Evolutionary conservation across 1,140 invertebrate genomes (phyloP).

Genomic region (Hermetia illucens): DNA sequence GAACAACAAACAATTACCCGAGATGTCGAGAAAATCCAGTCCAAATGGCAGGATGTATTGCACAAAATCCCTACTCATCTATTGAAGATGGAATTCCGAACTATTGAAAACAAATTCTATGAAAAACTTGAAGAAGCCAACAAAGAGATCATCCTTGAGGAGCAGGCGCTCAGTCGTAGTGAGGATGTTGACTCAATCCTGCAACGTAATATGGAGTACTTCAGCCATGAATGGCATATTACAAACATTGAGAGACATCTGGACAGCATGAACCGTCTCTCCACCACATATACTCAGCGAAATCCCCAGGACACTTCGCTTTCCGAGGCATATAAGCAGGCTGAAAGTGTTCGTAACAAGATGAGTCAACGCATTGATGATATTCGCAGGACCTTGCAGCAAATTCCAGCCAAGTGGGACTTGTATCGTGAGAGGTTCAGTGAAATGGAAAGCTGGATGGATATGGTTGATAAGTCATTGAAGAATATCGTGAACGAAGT

Average conservation of each 20-base stretch:
- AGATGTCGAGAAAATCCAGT: constrained; percentile 53
- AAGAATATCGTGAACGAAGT: constrained; percentile 72
- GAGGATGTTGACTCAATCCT: constrained; percentile 67
- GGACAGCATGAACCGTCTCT: constrained; percentile 57
- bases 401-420: constrained; percentile 82
- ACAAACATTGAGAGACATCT: constrained; percentile 58
- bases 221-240: constrained; percentile 51
- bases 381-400: constrained; percentile 60
- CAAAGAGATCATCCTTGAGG: constrained; percentile 70
- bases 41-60: constrained; percentile 64
- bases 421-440: constrained; percentile 68
- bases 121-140: constrained; percentile 80
- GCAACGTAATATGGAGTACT: constrained; percentile 60
- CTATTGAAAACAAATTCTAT: constrained; percentile 73
- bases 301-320: constrained; percentile 48
- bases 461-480: constrained; percentile 67
- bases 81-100: constrained; percentile 73
- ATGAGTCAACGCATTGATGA: constrained; percentile 53
- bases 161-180: constrained; percentile 72
- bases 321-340: constrained; percentile 46
- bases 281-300: constrained; percentile 44
- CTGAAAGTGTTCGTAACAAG: constrained; percentile 58
- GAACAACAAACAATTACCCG: constrained; percentile 55
- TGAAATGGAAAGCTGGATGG: constrained; percentile 83
- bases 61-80: constrained; percentile 69